Conservation (phyloP, 2,888 invertebrate genomes). For the Allophyes oxyacanthae region DNA sequence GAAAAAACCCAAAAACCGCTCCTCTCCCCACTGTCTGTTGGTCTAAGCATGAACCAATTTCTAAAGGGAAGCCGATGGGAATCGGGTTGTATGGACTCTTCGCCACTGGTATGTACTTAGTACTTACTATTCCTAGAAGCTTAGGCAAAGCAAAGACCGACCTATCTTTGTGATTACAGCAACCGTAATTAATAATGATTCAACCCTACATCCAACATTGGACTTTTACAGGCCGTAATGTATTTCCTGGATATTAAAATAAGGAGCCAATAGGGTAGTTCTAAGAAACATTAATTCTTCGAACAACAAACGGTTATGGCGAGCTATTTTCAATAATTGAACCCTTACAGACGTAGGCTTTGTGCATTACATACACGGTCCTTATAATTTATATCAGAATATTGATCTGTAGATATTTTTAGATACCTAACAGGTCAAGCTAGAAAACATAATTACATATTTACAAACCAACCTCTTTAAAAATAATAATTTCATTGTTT, state of each 20-base stretch:
- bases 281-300: constrained; percentile 27
- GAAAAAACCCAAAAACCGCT: too few relatives aligned
- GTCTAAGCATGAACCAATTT: too few relatives aligned
- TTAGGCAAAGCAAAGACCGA: neutral
- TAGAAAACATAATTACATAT: too few relatives aligned
- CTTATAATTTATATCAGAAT: constrained; percentile 1
- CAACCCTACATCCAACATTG: too few relatives aligned
- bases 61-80: too few relatives aligned
- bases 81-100: too few relatives aligned
- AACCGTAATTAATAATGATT: neutral
- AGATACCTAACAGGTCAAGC: too few relatives aligned
- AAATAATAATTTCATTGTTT: too few relatives aligned
- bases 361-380: neutral
- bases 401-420: constrained; percentile 6
- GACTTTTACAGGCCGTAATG: neutral
- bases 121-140: neutral
- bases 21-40: too few relatives aligned
- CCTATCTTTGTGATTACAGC: neutral
- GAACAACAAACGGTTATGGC: constrained; percentile 11
- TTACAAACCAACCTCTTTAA: too few relatives aligned
- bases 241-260: constrained; percentile 26
- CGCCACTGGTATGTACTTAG: too few relatives aligned
- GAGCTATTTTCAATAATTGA: constrained; percentile 30
- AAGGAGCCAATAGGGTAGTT: constrained; percentile 26
- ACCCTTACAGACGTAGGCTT: neutral